Conservation (phyloP, 2,797 vertebrate species). For the Glyptemys insculpta region DNA sequence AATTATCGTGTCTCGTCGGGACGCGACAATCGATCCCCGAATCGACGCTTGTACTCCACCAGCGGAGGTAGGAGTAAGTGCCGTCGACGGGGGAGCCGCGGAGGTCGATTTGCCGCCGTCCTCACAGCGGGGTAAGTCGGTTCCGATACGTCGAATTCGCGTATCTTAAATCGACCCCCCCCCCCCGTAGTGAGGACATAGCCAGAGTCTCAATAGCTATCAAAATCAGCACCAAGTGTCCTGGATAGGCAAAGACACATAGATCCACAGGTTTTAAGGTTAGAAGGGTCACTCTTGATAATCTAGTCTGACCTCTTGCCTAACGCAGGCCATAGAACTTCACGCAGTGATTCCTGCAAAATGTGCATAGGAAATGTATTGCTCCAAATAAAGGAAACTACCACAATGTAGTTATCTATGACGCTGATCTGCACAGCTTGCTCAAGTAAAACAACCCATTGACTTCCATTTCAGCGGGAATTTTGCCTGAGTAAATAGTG, state of each 20-base stretch:
- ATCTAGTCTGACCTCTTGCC: neutral
- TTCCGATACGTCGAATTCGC: too few relatives aligned
- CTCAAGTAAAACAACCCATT: neutral
- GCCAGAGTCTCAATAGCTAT: neutral
- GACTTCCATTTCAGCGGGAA: neutral
- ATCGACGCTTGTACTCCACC: too few relatives aligned
- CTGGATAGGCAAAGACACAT: neutral
- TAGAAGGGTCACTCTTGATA: neutral
- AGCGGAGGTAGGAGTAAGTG: too few relatives aligned
- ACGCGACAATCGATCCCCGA: too few relatives aligned
- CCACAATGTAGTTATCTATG: neutral
- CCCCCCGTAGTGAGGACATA: too few relatives aligned
- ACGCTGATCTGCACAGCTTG: neutral
- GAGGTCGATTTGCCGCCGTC: too few relatives aligned
- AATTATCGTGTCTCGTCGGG: too few relatives aligned
- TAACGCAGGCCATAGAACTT: neutral
- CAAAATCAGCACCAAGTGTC: neutral
- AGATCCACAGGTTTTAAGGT: neutral
- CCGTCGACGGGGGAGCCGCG: too few relatives aligned
- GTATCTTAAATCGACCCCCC: too few relatives aligned
- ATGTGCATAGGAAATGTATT: neutral
- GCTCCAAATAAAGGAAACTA: neutral
- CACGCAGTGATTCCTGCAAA: conserved; percentile 3
- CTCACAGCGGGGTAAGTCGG: too few relatives aligned
- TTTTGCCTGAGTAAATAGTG: conserved; percentile 11